A percentile compares a stretch with the other conserved stretches of the same genome.
Conservation (phyloP, 2,888 invertebrate genomes). For the Sycophila texana region DNA sequence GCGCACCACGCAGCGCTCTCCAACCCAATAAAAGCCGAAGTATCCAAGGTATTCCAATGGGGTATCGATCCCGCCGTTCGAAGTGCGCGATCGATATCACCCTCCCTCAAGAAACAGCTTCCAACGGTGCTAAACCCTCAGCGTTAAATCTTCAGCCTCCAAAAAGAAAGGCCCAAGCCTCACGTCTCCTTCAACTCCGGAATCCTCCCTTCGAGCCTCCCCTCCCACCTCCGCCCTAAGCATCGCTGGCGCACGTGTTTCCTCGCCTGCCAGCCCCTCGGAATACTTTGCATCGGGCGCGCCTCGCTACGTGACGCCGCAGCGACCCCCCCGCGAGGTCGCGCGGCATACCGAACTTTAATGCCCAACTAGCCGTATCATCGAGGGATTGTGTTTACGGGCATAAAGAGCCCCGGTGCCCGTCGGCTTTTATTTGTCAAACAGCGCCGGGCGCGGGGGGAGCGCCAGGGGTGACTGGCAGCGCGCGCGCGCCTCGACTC, state of each 20-base stretch:
- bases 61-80: constrained; percentile 8
- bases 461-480: neutral
- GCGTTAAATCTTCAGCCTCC: neutral
- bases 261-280: constrained; percentile 47
- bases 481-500: constrained; percentile 10
- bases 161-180: neutral
- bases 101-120: neutral
- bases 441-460: constrained; percentile 61
- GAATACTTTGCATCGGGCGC: constrained; percentile 71
- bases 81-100: constrained; percentile 18
- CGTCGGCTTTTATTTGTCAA: constrained; percentile 72
- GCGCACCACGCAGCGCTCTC: no score
- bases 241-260: constrained; percentile 69
- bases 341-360: constrained; percentile 71
- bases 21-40: constrained; percentile 1
- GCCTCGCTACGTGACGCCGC: constrained; percentile 47
- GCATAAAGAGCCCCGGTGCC: constrained; percentile 59
- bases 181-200: constrained; percentile 13
- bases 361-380: constrained; percentile 75
- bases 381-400: constrained; percentile 65
- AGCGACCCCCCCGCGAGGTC: constrained; percentile 39
- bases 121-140: neutral
- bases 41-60: constrained; percentile 16
- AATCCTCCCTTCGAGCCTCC: neutral
- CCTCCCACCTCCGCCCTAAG: neutral